Conservation (phyloP, 2,888 invertebrate genomes). For the Margaritifera margaritifera region DNA sequence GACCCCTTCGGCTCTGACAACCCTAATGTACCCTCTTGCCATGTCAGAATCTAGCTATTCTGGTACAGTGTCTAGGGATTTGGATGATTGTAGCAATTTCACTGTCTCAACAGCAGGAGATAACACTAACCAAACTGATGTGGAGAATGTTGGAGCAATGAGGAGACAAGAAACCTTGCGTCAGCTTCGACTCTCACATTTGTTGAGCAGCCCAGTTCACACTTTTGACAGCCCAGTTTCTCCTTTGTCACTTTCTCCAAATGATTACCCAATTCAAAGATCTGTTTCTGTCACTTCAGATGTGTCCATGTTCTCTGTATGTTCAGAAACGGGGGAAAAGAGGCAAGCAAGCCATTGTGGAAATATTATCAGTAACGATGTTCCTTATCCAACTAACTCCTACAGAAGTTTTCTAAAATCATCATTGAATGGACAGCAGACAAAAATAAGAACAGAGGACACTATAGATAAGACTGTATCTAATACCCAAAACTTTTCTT, state of each 20-base stretch:
- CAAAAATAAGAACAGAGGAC: too few species aligned
- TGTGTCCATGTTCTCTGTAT: constrained; percentile 50
- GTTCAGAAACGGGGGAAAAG: constrained; percentile 59
- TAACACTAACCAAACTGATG: constrained; percentile 21
- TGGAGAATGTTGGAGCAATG: neutral
- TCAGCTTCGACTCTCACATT: constrained; percentile 33
- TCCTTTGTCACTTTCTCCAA: constrained; percentile 1
- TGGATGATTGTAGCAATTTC: constrained; percentile 12
- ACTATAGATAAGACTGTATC: too few species aligned
- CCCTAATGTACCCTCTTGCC: too few species aligned
- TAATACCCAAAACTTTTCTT: too few species aligned
- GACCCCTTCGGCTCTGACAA: too few species aligned
- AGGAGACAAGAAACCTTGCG: constrained; percentile 28
- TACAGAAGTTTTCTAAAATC: constrained; percentile 19
- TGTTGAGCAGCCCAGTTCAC: constrained; percentile 21
- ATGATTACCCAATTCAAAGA: constrained; percentile 5
- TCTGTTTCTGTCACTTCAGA: constrained; percentile 34
- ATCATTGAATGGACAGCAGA: neutral
- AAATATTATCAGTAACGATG: constrained; percentile 47
- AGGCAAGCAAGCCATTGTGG: constrained; percentile 16
- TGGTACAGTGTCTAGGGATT: constrained; percentile 6
- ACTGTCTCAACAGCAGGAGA: constrained; percentile 26
- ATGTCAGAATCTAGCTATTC: constrained; percentile 20
- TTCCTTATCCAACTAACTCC: constrained; percentile 45
- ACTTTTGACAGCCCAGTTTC: constrained; percentile 4